Evolutionary conservation across 92 coral and sea anemone genomes (phyloP).

Genomic region (Porites lobata): DNA sequence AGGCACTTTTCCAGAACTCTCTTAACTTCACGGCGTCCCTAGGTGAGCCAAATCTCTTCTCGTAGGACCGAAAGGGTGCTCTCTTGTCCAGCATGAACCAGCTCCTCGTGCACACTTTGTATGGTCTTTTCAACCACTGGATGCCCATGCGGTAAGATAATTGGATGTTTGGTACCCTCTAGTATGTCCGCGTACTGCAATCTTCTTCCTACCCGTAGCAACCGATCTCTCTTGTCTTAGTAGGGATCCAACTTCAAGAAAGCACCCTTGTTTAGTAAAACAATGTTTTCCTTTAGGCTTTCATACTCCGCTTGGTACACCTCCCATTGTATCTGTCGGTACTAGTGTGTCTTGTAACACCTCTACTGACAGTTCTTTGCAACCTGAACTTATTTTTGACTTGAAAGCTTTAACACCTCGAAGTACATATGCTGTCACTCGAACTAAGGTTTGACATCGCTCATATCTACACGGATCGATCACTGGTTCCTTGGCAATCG

Average conservation of each 20-base stretch:
- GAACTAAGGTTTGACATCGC: constrained; percentile 15
- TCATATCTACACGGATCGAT: constrained; percentile 20
- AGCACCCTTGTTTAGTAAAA: constrained; percentile 20
- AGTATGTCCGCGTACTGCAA: constrained; percentile 28
- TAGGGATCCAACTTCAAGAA: constrained; percentile 11
- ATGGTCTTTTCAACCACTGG: not conserved
- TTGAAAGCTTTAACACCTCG: constrained; percentile 16
- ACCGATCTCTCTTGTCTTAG: not conserved
- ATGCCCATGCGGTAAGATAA: constrained; percentile 44
- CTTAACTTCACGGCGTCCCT: too few relatives aligned
- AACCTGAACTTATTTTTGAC: not conserved
- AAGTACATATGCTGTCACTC: constrained; percentile 21
- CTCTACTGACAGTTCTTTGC: constrained; percentile 24
- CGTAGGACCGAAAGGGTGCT: constrained; percentile 13
- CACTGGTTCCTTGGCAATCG: constrained; percentile 7
- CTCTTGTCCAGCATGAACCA: constrained; percentile 60
- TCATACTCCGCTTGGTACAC: constrained; percentile 47
- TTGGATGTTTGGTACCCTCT: constrained; percentile 41
- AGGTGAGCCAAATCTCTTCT: constrained; percentile 43
- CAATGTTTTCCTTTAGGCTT: not conserved
- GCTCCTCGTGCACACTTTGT: constrained; percentile 10
- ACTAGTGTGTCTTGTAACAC: constrained; percentile 3
- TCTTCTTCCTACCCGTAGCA: constrained; percentile 10
- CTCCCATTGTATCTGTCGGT: constrained; percentile 29
- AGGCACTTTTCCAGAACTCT: too few relatives aligned